Evolutionary conservation across 2,113 vertebrate species (phyloP), one percentile per base, ranked within the genome.

Genomic region (Genyomyrus donnyi): DNA sequence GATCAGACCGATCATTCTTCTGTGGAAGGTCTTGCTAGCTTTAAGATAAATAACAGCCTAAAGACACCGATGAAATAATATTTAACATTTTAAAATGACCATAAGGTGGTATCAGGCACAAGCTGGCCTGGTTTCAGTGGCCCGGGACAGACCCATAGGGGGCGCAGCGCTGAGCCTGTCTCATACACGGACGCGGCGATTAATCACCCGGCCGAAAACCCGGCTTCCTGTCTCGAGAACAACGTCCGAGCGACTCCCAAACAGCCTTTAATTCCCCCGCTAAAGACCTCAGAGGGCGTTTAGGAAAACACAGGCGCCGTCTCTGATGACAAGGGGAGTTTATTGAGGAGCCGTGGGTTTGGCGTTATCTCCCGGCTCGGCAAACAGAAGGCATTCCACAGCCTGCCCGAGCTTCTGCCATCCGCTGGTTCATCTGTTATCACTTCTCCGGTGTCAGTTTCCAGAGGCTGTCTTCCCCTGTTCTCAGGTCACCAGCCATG

Each of bases 201-300:
- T 93, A 93, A 93, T 94, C 93, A 94, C 92, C 89, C 48, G 91
- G 93, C 31, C 92, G 85, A 90, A 92, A 90, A 92, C 93, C 91
- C 90, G 70, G 88, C 90, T 93, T 95, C 92, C 94, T 91, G 92
- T 90, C 88, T 83, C 10, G 3, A 87, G 50, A 92, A 90, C 5
- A 66, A 89, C 49, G 35, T 93, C 92, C 90, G 6, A 46, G 90
- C 80, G 62, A 88, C 92, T 91, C 90, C 91, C 90, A 85, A 91
- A 90, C 92, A 89, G 89, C 53, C 90, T 70, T 92, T 92, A 92
- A 91, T 91, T 92, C 92, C 13, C 49, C 92, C 89, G 92, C 90
- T 90, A 89, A 92, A 91, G 92, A 92, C 90, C 92, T 93, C 90
- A 91, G 88, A 93, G 90, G 89, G 92, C 86, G 90, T 91, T 93